Evolutionary conservation across 30 jellyfish, hydroid and myxozoan species (phyloP), one percentile per base, ranked within the genome.

Genomic region (Hydractinia echinata): DNA sequence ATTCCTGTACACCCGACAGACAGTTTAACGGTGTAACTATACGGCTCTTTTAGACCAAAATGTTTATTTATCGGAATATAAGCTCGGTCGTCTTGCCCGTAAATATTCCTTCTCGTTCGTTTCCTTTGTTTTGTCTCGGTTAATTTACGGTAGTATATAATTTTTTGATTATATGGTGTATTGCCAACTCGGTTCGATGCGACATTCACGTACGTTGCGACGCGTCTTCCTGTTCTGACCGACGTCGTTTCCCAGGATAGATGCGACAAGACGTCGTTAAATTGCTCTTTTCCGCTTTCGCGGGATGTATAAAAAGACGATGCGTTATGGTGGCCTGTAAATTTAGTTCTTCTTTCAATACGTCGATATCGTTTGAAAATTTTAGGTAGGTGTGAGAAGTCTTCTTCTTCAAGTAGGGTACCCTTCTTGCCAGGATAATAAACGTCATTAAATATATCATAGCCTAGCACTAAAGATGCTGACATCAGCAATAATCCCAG

Each of bases 1-100:
- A 94, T 94, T 70, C 99, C 99, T 69, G 99, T 87, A 83, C 99
- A 94, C 14, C 99, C 99, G 11, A 97, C 85, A 39, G 99, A 94
- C 13, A 94, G 81, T 19, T 85, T 61, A 55, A 94, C 99, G 10
- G 96, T 89, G 72, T 76, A 88, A 62, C 93, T 94, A 76, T 76
- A 94, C 51, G 99, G 99, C 79, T 88, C 90, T 64, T 66, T 77
- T 50, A 89, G 88, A 66, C 99, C 95, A 67, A 94, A 83, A 14
- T 55, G 55, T 8, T 85, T 77, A 44, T 90, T 78, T 5, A 83
- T 83, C 16, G 99, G 99, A 62, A 94, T 82, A 66, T 77, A 89
- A 19, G 79, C 55, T 72, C 99, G 86, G 76, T 94, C 97, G 80
- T 94, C 99, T 5, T 89, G 52, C 51, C 99, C 99, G 68, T 76